Evolutionary conservation across 2,113 vertebrate species (phyloP), one percentile per base, ranked within the genome.

Genomic region (Ctenomys sociabilis): DNA sequence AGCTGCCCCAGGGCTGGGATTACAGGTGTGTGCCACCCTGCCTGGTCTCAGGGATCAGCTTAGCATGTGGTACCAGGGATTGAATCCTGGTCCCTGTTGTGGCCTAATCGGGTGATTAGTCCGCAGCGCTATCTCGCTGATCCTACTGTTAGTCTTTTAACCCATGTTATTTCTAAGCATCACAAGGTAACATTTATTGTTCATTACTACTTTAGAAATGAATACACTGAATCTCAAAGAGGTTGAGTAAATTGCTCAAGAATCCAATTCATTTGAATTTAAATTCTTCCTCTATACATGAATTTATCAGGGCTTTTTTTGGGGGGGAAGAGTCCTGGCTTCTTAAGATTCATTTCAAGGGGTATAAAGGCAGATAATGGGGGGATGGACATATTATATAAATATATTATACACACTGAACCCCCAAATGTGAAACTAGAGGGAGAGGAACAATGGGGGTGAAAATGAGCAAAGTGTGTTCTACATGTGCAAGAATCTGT

Each of bases 181-280:
- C 57, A 78, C 5, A 52, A 91, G 84, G 85, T 21, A 43, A 11
- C 1, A 63, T 82, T 81, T 91, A 89, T 73, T 85, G 35, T 83
- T 85, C 19, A 87, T 75, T 32, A 52, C 32, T 84, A 91, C 80
- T 91, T 85, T 24, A 85, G 61, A 93, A 87, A 89, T 54, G 43
- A 95, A 22, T 75, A 82, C 86, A 85, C 32, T 40, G 30, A 94
- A 57, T 94, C 73, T 97, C 61, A 72, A 57, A 82, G 84, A 94
- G 64, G 26, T 86, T 90, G 94, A 86, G 73, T 52, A 37, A 86
- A 77, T 63, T n/a, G 32, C 40, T 87, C 37, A 24, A 85, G 22
- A 40, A 77, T 91, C 61, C 43, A 32, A 54, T 37, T 16, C 24
- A 30, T 95, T 93, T 82, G 26, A 81, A 91, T 89, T 96, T 49